Conservation (phyloP, 2,888 invertebrate species). For the Coremacera marginata region DNA sequence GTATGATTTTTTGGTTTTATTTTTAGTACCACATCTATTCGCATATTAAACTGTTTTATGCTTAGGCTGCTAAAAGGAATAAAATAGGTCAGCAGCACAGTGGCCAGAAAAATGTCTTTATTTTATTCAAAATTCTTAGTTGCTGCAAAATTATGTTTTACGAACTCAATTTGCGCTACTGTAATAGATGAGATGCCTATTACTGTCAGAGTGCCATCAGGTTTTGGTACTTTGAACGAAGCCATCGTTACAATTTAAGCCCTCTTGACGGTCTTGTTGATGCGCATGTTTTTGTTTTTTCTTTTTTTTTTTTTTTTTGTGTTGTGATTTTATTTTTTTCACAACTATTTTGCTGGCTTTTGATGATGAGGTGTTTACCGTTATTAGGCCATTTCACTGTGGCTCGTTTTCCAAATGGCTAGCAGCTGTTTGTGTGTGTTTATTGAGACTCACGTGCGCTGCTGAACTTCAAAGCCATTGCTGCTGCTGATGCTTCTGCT, state of each 20-base stretch:
- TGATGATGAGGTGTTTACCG: constrained; percentile 19
- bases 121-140: no score
- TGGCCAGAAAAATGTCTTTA: no score
- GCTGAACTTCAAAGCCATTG: not conserved
- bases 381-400: not conserved
- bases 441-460: no score
- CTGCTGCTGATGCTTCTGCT: not conserved
- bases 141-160: no score
- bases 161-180: no score
- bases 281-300: not conserved
- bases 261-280: constrained; percentile 21
- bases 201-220: not conserved
- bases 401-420: no score
- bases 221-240: not conserved
- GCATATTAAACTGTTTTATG: not conserved
- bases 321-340: no score
- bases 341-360: not conserved
- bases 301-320: not conserved
- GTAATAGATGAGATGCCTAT: no score
- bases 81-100: no score
- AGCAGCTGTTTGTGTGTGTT: no score
- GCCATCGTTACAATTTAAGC: constrained; percentile 20
- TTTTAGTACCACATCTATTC: not conserved
- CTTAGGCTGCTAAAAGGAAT: no score
- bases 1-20: not conserved